These are phyloP conservation scores for Raja brachyura DNA, from an alignment of 2,113 vertebrate species.

Conservation along the genomic window DNA sequence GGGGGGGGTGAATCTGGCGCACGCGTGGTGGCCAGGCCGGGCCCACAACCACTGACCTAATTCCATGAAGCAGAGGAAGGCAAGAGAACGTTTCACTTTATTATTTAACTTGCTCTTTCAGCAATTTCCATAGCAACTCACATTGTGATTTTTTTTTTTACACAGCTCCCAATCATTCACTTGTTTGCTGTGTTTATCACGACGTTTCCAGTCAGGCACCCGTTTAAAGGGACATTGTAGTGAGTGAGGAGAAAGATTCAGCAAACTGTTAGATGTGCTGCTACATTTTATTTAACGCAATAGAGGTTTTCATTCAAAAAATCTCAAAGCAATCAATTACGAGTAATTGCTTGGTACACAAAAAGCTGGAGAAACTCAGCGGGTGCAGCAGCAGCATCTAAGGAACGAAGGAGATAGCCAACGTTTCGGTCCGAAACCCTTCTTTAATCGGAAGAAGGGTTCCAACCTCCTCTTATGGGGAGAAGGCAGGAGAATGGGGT, in stretches of 20 bases:
- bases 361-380: no score
- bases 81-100: background rate
- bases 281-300: no score
- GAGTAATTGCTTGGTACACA: no score
- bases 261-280: background rate
- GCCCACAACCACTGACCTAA: background rate
- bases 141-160: background rate
- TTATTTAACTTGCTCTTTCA: background rate
- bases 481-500: no score
- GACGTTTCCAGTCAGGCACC: background rate
- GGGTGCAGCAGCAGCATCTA: no score
- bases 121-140: constrained; percentile 10
- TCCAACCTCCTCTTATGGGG: no score
- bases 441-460: no score
- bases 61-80: background rate
- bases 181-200: background rate
- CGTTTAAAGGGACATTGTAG: no score
- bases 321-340: no score
- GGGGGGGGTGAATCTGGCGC: background rate
- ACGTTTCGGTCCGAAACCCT: no score
- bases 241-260: background rate
- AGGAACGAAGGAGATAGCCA: no score
- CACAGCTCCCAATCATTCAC: background rate
- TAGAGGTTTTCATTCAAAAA: no score
- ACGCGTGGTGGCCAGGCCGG: background rate